Evolutionary conservation across 1,140 invertebrate genomes (phyloP), one percentile per base, ranked within the genome.

Genomic region (Saccostrea echinata): DNA sequence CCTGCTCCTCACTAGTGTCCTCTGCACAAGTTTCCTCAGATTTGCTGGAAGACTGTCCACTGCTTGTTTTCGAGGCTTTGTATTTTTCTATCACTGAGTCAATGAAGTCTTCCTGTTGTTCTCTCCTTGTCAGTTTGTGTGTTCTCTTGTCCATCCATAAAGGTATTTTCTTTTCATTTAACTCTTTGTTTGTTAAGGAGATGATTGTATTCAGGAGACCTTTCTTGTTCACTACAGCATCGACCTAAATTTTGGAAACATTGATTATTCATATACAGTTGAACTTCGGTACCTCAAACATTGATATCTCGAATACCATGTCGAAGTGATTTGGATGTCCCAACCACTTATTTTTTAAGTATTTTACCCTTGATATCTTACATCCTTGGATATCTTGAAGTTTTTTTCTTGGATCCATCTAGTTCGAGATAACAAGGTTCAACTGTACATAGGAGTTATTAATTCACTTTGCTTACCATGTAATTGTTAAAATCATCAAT

Each of bases 221-320:
- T 52, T 96, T 93, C 94, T 98, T 98, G 0, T 96, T 96, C 93
- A 97, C 97, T 16, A 99, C 88, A 27, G 95, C 95, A 95, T 99
- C 98, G 84, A 98, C 96, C 97, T 97, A 93, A 86, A 96, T 95
- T 88, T 88, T 43, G 9, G 82, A 43, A 80, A 57, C n/a, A 84
- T n/a, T 4, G 13, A 12, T 64, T 30, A 64, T 16, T 8, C 61
- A 64, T 24, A 33, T 33, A 61, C 57, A 61, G 16, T 30, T 24
- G 3, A n/a, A 85, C 27, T 55, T 33, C n/a, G n/a, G n/a, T n/a
- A n/a, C n/a, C n/a, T n/a, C n/a, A n/a, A n/a, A n/a, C n/a, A n/a
- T n/a, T n/a, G n/a, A n/a, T n/a, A n/a, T n/a, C n/a, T n/a, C n/a
- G n/a, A n/a, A n/a, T n/a, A n/a, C n/a, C n/a, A n/a, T n/a, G n/a